Evolutionary conservation across 2,113 vertebrate genomes (phyloP).

Genomic region (Sitta europaea): DNA sequence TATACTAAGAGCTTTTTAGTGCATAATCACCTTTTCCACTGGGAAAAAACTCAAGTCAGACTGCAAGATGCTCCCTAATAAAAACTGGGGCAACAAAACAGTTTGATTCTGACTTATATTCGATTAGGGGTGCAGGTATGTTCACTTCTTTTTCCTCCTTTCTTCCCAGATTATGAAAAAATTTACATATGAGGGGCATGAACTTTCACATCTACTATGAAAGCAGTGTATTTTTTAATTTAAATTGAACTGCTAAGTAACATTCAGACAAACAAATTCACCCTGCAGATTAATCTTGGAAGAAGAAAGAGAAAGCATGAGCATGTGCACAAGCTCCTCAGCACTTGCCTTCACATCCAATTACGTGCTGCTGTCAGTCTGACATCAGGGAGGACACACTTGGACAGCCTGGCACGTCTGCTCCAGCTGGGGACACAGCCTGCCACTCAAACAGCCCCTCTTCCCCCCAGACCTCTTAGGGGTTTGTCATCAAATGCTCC

Average conservation of each 20-base stretch:
- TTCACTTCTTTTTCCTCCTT: background rate
- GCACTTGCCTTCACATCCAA: constrained; percentile 1
- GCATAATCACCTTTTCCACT: background rate
- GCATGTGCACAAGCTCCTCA: background rate
- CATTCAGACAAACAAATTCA: background rate
- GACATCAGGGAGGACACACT: background rate
- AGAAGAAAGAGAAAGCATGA: background rate
- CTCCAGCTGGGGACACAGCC: background rate
- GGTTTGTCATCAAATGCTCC: constrained; percentile 8
- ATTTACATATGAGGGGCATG: background rate
- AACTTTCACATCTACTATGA: background rate
- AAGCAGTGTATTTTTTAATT: background rate
- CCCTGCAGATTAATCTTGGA: background rate
- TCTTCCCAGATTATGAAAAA: background rate
- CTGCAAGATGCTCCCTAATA: background rate
- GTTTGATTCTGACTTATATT: background rate
- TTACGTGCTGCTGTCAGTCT: constrained; percentile 5
- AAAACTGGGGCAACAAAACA: background rate
- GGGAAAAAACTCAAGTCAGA: background rate
- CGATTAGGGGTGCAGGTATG: rapidly evolving
- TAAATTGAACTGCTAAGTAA: background rate
- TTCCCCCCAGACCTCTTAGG: background rate
- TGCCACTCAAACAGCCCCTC: constrained; percentile 14
- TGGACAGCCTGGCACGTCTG: constrained; percentile 2
- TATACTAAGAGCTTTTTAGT: background rate